Evolutionary conservation across 2,888 invertebrate genomes (phyloP), one percentile per base, ranked within the genome.

Genomic region (Lamellibrachia columna): DNA sequence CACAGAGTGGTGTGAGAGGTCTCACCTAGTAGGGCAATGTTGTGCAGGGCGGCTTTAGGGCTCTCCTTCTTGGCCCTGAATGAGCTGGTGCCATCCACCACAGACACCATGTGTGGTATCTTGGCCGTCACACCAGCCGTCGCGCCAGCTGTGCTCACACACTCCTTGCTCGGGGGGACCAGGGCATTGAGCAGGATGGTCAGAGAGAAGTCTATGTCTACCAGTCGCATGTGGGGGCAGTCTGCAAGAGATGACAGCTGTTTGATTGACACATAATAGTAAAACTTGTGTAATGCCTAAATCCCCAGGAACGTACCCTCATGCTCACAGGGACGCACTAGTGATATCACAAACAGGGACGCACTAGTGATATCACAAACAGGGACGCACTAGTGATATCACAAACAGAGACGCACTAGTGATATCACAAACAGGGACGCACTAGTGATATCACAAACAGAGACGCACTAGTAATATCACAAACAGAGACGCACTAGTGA

Each of bases 151-250:
- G 22, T n/a, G 94, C 92, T 95, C 96, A 11, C 94, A 94, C 93
- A 95, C 95, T 94, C 93, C 90, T 95, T 94, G 53, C 94, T 93
- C 2, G 95, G 95, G 92, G 97, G 97, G 96, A 98, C 98, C 96
- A 99, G 97, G 11, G 99, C 98, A 96, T 98, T 98, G 58, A 99
- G 97, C 22, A 99, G 98, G 55, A 99, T 98, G 3, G 98, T 98
- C 93, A 99, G 97, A 92, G 99, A 98, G 97, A 98, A 99, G 94
- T 98, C 98, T 40, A 99, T 98, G 96, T 99, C 99, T 28, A 98
- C 97, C 95, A 98, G 98, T 92, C 98, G 97, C 95, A 99, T 97
- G 94, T 98, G 98, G 0, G 99, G 98, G 90, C 91, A 93, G 92
- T 94, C 94, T 94, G 92, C 15, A 92, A 55, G 53, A 22, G 40